Base-by-base conservation (phyloP, 2,888 invertebrate genomes). In the Acleris holmiana region DNA sequence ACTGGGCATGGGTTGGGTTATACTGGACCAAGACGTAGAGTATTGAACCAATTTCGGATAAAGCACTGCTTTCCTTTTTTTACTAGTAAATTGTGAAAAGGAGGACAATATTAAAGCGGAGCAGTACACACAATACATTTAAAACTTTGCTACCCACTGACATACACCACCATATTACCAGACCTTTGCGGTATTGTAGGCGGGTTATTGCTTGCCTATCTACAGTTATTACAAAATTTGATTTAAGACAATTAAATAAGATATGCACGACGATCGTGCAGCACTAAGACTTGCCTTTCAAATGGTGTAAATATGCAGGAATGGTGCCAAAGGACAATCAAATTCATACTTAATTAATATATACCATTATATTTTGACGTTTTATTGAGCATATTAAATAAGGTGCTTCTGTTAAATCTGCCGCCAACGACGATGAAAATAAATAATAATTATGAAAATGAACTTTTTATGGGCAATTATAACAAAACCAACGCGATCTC, bases 151-250 rank as follows among this genome's bases (percentile, higher is more conserved):
- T 35, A 35, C 35, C 35, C 13, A 35, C 35, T 35, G 35, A 13
- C 35, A 35, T 35, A 35, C 35, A 13, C 35, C 35, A 35, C 13
- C 8, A 13, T 35, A 35, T 35, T 35, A 5, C 73, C 69, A 72
- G 74, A 73, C 76, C 73, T 79, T 74, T 73, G 64, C 64, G 29
- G 62, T 71, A 75, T 74, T 72, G 73, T 72, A 71, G 62, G 63
- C 19, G 58, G 65, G 13, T 73, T 68, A 48, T 60, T 61, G 71
- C 61, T 68, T 72, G 59, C 48, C 29, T 44, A 54, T 61, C 46
- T 44, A 54, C 58, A 59, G 48, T 58, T 74, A 74, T 75, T 69
- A 66, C 70, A 70, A 65, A 71, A 72, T 73, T 66, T 71, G 53
- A 68, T 69, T 67, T 63, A 57, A 66, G 69, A 69, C 71, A 73